These are phyloP conservation scores for Hemithea aestivaria DNA, from an alignment of 2,888 invertebrate species.

Conservation along the genomic window DNA sequence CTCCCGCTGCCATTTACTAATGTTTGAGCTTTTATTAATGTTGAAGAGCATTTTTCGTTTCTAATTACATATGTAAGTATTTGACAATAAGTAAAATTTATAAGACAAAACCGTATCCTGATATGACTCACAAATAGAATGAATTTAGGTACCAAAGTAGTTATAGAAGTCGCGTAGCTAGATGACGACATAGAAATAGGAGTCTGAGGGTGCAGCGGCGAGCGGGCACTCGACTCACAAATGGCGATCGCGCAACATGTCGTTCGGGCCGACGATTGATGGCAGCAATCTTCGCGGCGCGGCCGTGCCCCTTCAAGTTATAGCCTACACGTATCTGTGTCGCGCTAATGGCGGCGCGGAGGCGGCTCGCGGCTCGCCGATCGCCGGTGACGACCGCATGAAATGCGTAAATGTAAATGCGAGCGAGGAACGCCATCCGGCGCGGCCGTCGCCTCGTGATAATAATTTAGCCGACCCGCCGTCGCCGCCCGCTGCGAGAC, in stretches of 20 bases:
- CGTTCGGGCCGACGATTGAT: constrained; percentile 48
- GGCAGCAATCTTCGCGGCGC: constrained; percentile 45
- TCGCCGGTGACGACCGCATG: constrained; percentile 52
- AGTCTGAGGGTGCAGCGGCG: constrained; percentile 4
- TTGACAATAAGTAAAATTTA: too few species aligned
- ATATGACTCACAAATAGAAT: too few species aligned
- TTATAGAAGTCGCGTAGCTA: too few species aligned
- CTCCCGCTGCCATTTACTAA: too few species aligned
- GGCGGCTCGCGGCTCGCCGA: constrained; percentile 33
- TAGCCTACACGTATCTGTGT: constrained; percentile 42
- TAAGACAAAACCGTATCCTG: too few species aligned
- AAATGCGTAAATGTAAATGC: constrained; percentile 59
- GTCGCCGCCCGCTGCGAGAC: constrained; percentile 32
- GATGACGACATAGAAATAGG: constrained; percentile 16
- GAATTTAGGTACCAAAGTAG: too few species aligned
- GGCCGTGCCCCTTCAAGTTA: constrained; percentile 47
- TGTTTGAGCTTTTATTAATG: too few species aligned
- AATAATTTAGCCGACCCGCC: constrained; percentile 43
- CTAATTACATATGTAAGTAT: too few species aligned
- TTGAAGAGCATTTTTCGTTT: too few species aligned
- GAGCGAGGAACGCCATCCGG: constrained; percentile 34
- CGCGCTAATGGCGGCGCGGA: constrained; percentile 49
- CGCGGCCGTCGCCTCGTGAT: constrained; percentile 23
- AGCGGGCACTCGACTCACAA: constrained; percentile 23
- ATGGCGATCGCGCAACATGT: constrained; percentile 41